Evolutionary conservation across 2,888 invertebrate species (phyloP).

Genomic region (Morinoia aosen): DNA sequence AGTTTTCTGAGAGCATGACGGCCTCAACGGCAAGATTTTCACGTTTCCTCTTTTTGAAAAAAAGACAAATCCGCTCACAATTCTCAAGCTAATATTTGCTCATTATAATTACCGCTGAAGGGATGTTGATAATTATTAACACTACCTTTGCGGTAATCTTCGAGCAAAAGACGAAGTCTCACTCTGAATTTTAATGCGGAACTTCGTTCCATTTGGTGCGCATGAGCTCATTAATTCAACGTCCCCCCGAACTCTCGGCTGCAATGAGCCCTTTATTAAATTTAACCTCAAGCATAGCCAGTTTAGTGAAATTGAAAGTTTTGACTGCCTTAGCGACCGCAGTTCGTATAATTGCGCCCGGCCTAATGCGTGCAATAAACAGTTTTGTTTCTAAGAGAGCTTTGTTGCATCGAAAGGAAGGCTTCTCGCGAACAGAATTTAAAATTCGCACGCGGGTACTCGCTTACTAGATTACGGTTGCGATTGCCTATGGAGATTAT

Average conservation of each 20-base stretch:
- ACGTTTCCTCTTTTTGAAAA: no score
- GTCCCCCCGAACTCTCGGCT: not conserved
- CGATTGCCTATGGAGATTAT: not conserved
- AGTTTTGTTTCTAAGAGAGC: conserved; percentile 20
- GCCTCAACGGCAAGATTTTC: no score
- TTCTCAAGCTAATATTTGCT: no score
- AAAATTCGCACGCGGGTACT: not conserved
- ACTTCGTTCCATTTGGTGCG: not conserved
- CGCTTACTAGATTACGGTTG: not conserved
- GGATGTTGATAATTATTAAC: not conserved
- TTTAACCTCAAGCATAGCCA: conserved; percentile 36
- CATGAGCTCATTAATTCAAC: not conserved
- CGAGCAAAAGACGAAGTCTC: not conserved
- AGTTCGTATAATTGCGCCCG: not conserved
- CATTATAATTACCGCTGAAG: no score
- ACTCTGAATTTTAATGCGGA: not conserved
- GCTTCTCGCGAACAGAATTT: not conserved
- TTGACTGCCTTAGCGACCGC: conserved; percentile 24
- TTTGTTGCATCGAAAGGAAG: not conserved
- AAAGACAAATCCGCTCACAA: no score
- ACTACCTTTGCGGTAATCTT: not conserved
- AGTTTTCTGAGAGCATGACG: no score
- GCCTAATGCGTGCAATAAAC: not conserved
- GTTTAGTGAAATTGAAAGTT: conserved; percentile 28
- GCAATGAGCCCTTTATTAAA: conserved; percentile 10